A percentile compares a stretch with the other conserved stretches of the same genome.
phyloP scores from a whole-genome alignment of 2,888 invertebrate species.

The Diaprepes abbreviatus region DNA sequence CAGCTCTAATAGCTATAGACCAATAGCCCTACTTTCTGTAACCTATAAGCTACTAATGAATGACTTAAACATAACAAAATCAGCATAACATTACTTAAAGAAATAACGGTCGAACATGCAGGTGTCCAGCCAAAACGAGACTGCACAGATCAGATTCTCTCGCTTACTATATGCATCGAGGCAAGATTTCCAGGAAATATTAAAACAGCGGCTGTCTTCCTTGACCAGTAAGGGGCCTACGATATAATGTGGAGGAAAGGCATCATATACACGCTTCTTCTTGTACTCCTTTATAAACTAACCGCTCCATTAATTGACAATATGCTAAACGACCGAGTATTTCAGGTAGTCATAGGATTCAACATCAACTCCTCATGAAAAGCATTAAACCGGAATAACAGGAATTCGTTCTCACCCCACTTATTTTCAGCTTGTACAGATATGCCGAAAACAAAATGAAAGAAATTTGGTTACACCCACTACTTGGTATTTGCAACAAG shows the following conservation, averaged over 20 bases:
- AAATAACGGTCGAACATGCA: no score
- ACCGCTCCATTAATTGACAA: conserved; percentile 24
- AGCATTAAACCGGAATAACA: conserved; percentile 29
- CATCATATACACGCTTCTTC: conserved; percentile 32
- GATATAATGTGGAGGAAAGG: conserved; percentile 48
- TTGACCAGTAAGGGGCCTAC: conserved; percentile 44
- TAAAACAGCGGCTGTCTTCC: conserved; percentile 44
- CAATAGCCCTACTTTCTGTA: conserved; percentile 13
- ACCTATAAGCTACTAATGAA: conserved; percentile 15
- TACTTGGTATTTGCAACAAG: background rate
- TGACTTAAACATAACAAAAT: conserved; percentile 18
- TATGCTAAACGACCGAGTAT: conserved; percentile 45
- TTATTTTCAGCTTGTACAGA: conserved; percentile 1
- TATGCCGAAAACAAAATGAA: no score
- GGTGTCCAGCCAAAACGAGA: conserved; percentile 14
- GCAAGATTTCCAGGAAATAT: conserved; percentile 42
- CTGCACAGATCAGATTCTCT: conserved; percentile 9
- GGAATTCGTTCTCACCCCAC: conserved; percentile 11
- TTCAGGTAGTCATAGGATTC: conserved; percentile 35
- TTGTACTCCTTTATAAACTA: background rate
- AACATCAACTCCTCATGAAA: conserved; percentile 24
- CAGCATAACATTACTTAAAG: no score
- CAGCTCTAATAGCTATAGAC: no score
- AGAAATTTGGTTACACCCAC: conserved; percentile 1
- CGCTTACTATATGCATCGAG: conserved; percentile 17